Evolutionary conservation across 1,140 invertebrate species (phyloP).

Genomic region (Lineus longissimus): DNA sequence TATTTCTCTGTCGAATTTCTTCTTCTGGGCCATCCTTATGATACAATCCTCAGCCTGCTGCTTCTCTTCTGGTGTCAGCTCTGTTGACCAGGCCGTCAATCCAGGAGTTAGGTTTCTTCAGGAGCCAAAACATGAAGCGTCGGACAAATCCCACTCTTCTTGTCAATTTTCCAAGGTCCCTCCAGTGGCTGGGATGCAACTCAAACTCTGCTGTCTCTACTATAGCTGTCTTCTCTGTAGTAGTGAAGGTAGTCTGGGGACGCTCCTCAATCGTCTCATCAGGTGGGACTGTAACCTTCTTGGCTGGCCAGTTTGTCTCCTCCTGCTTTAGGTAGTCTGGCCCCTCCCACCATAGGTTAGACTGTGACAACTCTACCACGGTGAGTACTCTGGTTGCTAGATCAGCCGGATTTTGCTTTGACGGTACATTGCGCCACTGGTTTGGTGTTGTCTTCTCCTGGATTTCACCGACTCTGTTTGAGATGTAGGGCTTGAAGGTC

Average conservation of each 20-base stretch:
- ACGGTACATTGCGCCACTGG: constrained; percentile 19
- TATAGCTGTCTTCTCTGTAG: too few relatives aligned
- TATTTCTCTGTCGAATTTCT: constrained; percentile 8
- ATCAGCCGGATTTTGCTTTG: constrained; percentile 23
- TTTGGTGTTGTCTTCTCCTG: neutral
- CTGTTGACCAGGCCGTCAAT: neutral
- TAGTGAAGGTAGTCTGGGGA: too few relatives aligned
- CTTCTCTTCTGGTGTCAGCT: constrained; percentile 10
- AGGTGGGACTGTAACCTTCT: too few relatives aligned
- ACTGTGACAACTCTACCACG: neutral
- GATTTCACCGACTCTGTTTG: constrained; percentile 18
- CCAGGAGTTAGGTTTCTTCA: too few relatives aligned
- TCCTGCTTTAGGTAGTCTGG: constrained; percentile 2
- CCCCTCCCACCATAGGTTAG: constrained; percentile 9
- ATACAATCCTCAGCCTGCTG: constrained; percentile 12
- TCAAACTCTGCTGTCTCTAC: too few relatives aligned
- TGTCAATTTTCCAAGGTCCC: too few relatives aligned
- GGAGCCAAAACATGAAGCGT: too few relatives aligned
- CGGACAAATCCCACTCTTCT: too few relatives aligned
- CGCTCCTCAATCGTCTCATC: too few relatives aligned
- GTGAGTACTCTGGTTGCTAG: constrained; percentile 9
- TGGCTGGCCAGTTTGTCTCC: too few relatives aligned
- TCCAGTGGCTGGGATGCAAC: too few relatives aligned
- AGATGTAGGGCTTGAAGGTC: constrained; percentile 12
- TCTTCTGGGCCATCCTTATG: constrained; percentile 7